Evolutionary conservation across 2,113 vertebrate species (phyloP).

Genomic region (Lepus americanus): DNA sequence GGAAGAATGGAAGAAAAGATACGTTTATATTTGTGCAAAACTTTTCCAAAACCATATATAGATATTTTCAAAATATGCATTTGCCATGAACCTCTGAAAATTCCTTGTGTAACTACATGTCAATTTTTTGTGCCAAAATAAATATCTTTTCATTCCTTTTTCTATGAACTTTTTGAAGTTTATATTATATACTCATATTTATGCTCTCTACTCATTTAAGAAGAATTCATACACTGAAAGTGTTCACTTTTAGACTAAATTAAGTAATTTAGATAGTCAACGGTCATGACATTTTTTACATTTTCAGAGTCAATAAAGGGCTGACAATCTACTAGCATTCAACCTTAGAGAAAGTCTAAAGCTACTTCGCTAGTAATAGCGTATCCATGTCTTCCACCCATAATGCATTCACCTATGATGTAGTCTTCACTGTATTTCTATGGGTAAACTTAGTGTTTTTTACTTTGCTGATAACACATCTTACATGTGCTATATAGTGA

Average conservation of each 20-base stretch:
- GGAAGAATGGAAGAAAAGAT: too few relatives aligned
- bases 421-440: slow-evolving; percentile 28
- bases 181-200: background rate
- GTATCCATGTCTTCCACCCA: background rate
- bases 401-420: background rate
- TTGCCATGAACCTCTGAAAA: too few relatives aligned
- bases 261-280: slow-evolving; percentile 47
- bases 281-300: slow-evolving; percentile 48
- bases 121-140: too few relatives aligned
- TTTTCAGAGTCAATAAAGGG: slow-evolving; percentile 59
- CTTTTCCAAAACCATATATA: too few relatives aligned
- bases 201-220: background rate
- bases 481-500: background rate
- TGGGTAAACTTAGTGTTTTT: background rate
- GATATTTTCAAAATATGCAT: too few relatives aligned
- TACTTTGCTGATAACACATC: background rate
- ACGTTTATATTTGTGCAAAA: too few relatives aligned
- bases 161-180: too few relatives aligned
- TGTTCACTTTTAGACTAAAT: slow-evolving; percentile 58
- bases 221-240: slow-evolving; percentile 46
- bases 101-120: too few relatives aligned
- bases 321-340: slow-evolving; percentile 20
- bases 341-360: background rate
- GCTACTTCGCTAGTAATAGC: background rate
- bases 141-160: too few relatives aligned